Evolutionary conservation across 2,113 vertebrate genomes (phyloP), one percentile per base, ranked within the genome.

Genomic region (Cyrtonyx montezumae): DNA sequence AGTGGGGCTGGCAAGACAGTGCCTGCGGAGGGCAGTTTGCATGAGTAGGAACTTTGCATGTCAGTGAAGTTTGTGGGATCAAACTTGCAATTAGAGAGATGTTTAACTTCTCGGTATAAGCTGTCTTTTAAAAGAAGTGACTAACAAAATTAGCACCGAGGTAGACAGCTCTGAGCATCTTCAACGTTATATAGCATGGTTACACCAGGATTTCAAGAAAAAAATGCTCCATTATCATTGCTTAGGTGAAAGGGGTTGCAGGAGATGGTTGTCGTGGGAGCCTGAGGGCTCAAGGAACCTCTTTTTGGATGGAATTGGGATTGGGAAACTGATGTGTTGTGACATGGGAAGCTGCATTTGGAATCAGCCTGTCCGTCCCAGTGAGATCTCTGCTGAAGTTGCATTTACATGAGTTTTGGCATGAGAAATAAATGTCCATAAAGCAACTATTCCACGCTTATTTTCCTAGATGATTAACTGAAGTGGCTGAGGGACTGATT

Each of bases 391-490:
- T 90, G 73, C 92, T 83, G 73, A 88, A 94, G 82, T 61, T 96
- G 76, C 61, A 86, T 88, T 71, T 94, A 86, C 34, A 93, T 96
- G 91, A 88, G 46, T 75, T 95, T 87, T 96, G 94, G 92, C 90
- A 61, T 36, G 68, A 78, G 43, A 91, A 90, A 46, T 32, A 70
- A 32, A 77, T 61, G 76, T 85, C 79, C 51, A 8, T 56, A 68
- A 88, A 93, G 69, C 40, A 46, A 88, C 90, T 86, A 5, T 63
- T 80, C 76, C 70, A 51, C 69, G 34, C 73, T 83, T 96, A 46
- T 53, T 46, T 80, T 91, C 89, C 79, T 56, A 46, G 77, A 74
- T 90, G 91, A 93, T 93, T 89, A 83, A 87, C 83, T 77, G 51
- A 93, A 88, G 70, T 68, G 69, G 56, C 79, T 63, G 68, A 75